Evolutionary conservation across 2,888 invertebrate species (phyloP).

Genomic region (Neuroscelio doddi): DNA sequence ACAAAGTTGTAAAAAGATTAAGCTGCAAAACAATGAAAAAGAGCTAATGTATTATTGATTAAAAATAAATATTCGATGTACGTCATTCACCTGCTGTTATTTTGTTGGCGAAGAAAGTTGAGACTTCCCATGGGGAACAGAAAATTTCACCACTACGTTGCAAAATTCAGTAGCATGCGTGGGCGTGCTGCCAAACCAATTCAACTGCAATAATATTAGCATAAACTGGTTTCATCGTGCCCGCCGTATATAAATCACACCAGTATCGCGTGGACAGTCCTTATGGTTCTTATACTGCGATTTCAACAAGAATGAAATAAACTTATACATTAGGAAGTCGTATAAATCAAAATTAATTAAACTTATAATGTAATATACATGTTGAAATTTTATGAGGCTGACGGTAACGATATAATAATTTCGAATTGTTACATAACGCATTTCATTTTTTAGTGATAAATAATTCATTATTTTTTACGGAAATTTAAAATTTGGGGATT

Average conservation of each 20-base stretch:
- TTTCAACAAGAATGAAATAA: slow-evolving; percentile 21
- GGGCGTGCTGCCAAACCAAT: slow-evolving; percentile 65
- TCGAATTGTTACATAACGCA: too few species aligned
- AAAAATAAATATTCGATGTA: slow-evolving; percentile 1
- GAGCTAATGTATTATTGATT: background rate
- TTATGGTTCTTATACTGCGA: slow-evolving; percentile 28
- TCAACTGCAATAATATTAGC: slow-evolving; percentile 67
- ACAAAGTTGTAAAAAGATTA: too few species aligned
- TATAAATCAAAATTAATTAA: slow-evolving; percentile 20
- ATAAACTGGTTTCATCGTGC: slow-evolving; percentile 61
- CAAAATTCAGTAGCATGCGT: slow-evolving; percentile 57
- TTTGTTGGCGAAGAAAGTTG: background rate
- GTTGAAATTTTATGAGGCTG: too few species aligned
- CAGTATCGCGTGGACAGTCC: slow-evolving; percentile 40
- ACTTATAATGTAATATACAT: background rate
- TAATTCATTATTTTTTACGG: too few species aligned
- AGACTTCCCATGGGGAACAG: slow-evolving; percentile 37
- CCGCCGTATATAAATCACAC: slow-evolving; percentile 56
- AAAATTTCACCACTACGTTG: slow-evolving; percentile 48
- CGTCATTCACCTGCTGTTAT: background rate
- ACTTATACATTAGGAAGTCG: slow-evolving; percentile 17
- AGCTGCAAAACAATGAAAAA: too few species aligned
- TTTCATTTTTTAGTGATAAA: too few species aligned
- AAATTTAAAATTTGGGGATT: background rate
- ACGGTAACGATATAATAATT: too few species aligned